These are phyloP conservation scores for Nothobranchius kuhntae DNA, from an alignment of 2,113 vertebrate species.

Conservation along the genomic window DNA sequence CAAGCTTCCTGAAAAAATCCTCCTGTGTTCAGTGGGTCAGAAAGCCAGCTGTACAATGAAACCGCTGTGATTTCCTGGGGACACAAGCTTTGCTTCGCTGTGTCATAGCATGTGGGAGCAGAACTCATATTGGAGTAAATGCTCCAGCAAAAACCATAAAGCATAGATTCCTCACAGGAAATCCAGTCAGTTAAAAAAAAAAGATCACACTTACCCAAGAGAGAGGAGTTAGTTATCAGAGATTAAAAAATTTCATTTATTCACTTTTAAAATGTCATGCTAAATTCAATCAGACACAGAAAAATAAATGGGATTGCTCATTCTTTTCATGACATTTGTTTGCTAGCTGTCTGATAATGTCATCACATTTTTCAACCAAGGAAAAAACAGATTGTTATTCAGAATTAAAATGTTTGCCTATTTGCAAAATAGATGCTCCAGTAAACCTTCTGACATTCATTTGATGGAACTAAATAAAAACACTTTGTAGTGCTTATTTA, in stretches of 20 bases:
- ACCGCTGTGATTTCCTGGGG: conserved; percentile 13
- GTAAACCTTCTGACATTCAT: conserved; percentile 1
- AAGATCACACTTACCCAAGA: too few species aligned
- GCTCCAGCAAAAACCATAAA: neutral
- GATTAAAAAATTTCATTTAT: too few species aligned
- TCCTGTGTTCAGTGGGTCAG: neutral
- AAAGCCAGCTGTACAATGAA: neutral
- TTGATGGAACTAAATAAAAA: conserved; percentile 16
- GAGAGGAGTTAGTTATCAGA: too few species aligned
- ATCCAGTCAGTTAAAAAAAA: conserved; percentile 13
- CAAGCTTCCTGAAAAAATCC: neutral
- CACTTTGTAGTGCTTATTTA: conserved; percentile 18
- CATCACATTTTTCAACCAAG: conserved; percentile 1
- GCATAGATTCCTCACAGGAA: conserved; percentile 1
- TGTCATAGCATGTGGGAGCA: neutral
- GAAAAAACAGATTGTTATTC: neutral
- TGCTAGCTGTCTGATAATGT: neutral
- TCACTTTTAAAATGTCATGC: conserved; percentile 1
- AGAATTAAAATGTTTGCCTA: conserved; percentile 9
- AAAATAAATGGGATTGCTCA: too few species aligned
- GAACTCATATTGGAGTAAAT: conserved; percentile 23
- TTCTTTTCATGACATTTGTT: neutral
- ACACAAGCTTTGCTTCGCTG: neutral
- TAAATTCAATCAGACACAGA: neutral
- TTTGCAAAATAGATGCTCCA: conserved; percentile 1